These are phyloP conservation scores for Ivindomyrus marchei DNA, from an alignment of 2,113 vertebrate genomes.

Conservation along the genomic window DNA sequence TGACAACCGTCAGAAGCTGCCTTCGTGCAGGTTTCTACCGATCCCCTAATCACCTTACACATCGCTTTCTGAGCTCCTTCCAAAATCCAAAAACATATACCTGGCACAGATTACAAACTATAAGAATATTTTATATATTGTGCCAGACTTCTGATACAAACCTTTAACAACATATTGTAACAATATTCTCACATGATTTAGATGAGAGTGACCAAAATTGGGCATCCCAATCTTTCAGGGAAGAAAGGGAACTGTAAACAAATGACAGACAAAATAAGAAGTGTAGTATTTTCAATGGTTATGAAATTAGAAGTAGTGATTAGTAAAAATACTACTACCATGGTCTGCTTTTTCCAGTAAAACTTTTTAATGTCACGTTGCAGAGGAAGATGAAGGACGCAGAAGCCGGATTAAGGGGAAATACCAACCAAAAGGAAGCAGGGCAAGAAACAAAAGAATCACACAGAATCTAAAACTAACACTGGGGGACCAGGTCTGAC, in stretches of 20 bases:
- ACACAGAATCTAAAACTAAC: too few relatives aligned
- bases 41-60: slow-evolving; percentile 16
- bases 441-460: too few relatives aligned
- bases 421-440: too few relatives aligned
- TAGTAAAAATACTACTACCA: neutral
- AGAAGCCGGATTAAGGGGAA: too few relatives aligned
- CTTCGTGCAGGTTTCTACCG: neutral
- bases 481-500: too few relatives aligned
- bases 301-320: neutral
- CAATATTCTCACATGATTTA: neutral
- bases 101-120: neutral
- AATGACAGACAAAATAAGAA: neutral
- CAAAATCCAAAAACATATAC: neutral
- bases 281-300: neutral
- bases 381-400: too few relatives aligned
- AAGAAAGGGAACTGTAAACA: neutral
- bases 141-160: neutral
- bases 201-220: neutral
- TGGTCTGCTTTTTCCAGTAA: neutral
- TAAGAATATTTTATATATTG: neutral
- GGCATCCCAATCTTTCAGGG: neutral
- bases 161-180: neutral
- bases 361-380: neutral
- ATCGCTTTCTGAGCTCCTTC: neutral
- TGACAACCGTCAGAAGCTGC: slow-evolving; percentile 7